Percentiles rank a stretch among this genome's conserved stretches.
These are phyloP conservation scores for Accipiter virgatus DNA, from an alignment of 2,113 vertebrate species.

Conservation along the genomic window DNA sequence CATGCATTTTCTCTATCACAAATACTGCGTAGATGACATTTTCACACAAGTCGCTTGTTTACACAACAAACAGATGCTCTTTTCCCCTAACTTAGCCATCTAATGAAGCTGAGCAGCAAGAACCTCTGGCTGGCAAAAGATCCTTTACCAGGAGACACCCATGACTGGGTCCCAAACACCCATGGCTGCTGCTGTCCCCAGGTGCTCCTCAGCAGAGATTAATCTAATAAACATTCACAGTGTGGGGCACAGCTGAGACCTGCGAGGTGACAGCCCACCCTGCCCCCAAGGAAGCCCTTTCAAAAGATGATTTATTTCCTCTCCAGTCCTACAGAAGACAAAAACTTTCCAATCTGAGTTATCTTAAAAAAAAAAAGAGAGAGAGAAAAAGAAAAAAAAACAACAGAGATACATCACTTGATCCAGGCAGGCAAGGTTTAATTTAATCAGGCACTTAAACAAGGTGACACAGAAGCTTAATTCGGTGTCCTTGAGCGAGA, in stretches of 20 bases:
- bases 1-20: neutral
- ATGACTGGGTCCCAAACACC: neutral
- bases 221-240: neutral
- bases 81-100: slow-evolving; percentile 29
- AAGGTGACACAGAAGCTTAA: slow-evolving; percentile 61
- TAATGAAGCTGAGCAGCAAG: slow-evolving; percentile 33
- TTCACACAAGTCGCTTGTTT: neutral
- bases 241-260: slow-evolving; percentile 23
- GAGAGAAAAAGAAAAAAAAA: too few relatives aligned
- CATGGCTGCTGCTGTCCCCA: slow-evolving; percentile 3
- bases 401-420: neutral
- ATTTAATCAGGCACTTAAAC: slow-evolving; percentile 58
- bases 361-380: neutral
- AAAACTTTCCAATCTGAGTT: slow-evolving; percentile 68
- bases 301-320: slow-evolving; percentile 75
- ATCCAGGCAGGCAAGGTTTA: slow-evolving; percentile 24
- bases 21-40: neutral
- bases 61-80: slow-evolving; percentile 42
- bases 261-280: neutral
- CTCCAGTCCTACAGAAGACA: slow-evolving; percentile 71
- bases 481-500: slow-evolving; percentile 46
- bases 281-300: neutral
- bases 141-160: slow-evolving; percentile 24
- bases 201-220: slow-evolving; percentile 35
- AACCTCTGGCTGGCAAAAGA: neutral